These are phyloP conservation scores for Stictonetta naevosa DNA, from an alignment of 2,113 vertebrate species.

Conservation along the genomic window DNA sequence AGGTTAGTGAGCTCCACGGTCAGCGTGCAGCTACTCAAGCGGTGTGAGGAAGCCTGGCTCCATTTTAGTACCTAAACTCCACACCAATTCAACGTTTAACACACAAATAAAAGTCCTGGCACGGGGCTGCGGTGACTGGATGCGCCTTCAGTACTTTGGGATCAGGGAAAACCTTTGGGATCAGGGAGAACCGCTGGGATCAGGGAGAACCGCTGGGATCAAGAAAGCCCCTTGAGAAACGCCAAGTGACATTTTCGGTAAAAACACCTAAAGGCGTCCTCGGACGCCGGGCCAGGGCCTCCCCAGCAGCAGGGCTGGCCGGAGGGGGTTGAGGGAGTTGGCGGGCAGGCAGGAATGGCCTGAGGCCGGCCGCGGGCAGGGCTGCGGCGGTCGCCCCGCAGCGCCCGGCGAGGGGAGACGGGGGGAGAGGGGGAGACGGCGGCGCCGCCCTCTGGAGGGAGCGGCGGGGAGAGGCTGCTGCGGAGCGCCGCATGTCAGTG, in stretches of 20 bases:
- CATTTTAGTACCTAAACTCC: background rate
- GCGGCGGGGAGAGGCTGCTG: slow-evolving; percentile 72
- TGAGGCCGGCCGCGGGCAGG: too few species aligned
- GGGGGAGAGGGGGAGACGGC: background rate
- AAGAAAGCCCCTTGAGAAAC: too few species aligned
- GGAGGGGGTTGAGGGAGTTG: background rate
- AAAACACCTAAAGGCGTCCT: background rate
- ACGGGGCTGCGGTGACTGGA: rapidly evolving
- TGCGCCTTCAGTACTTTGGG: rapidly evolving
- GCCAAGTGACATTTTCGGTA: background rate
- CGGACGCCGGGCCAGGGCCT: background rate
- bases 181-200: rapidly evolving
- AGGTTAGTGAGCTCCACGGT: background rate
- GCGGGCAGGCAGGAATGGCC: background rate
- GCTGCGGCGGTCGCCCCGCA: background rate
- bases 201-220: rapidly evolving
- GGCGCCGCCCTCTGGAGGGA: slow-evolving; percentile 72
- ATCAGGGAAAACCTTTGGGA: rapidly evolving
- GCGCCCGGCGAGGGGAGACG: background rate
- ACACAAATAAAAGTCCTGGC: too few species aligned
- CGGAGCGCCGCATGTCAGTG: slow-evolving; percentile 82
- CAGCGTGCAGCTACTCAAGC: rapidly evolving
- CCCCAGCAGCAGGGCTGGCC: too few species aligned
- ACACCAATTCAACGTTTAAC: background rate
- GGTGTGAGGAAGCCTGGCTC: background rate